These are phyloP conservation scores for Theodoxus fluviatilis DNA, from an alignment of 2,888 invertebrate species.

Conservation along the genomic window DNA sequence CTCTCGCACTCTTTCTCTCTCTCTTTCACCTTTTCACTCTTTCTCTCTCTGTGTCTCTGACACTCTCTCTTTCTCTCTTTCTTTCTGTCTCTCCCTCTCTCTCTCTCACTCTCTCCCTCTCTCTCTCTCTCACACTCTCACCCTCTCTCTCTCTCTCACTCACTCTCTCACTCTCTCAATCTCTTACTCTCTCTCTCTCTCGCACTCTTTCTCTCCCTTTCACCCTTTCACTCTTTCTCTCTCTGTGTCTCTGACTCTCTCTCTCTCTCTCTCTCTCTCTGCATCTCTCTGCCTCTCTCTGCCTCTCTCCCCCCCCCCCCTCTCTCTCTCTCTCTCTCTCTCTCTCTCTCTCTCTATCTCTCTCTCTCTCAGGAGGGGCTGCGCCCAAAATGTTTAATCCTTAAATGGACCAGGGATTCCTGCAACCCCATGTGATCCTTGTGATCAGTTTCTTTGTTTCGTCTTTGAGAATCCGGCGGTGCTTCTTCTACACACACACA, in stretches of 20 bases:
- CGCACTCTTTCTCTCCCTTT: background rate
- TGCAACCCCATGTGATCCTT: too few species aligned
- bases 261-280: background rate
- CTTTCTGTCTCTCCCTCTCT: background rate
- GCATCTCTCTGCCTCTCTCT: background rate
- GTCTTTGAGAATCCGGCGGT: background rate
- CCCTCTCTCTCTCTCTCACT: background rate
- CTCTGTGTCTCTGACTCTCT: background rate
- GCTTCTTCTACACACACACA: background rate
- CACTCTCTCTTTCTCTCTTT: too few species aligned
- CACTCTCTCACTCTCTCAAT: background rate
- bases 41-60: too few species aligned
- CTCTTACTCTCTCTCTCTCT: conserved; percentile 1
- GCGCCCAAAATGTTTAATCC: too few species aligned
- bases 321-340: background rate
- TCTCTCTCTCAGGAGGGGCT: background rate
- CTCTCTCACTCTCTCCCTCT: background rate
- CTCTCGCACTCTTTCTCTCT: background rate
- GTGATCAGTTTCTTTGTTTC: too few species aligned
- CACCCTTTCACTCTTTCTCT: background rate
- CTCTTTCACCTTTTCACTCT: background rate
- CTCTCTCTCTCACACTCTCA: background rate
- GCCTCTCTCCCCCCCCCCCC: background rate
- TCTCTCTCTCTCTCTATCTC: background rate
- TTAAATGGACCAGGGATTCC: too few species aligned